Evolutionary conservation across 2,113 vertebrate genomes (phyloP).

Genomic region (Malurus melanocephalus): DNA sequence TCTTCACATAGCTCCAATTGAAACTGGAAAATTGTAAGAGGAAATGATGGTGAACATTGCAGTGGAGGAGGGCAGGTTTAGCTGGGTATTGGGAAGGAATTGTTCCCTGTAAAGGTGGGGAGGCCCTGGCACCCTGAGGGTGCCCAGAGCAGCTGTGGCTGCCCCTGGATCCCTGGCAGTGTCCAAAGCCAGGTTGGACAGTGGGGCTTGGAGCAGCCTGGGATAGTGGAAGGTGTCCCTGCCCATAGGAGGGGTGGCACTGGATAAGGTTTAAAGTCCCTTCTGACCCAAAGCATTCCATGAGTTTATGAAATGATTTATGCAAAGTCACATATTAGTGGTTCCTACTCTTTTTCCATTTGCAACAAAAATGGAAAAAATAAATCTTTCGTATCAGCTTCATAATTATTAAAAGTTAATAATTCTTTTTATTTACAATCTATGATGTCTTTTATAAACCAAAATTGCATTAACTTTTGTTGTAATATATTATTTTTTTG

Average conservation of each 20-base stretch:
- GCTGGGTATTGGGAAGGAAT: background rate
- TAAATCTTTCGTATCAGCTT: background rate
- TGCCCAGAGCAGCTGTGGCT: background rate
- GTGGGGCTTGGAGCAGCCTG: fast-evolving
- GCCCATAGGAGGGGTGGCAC: fast-evolving
- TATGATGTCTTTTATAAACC: background rate
- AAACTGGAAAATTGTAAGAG: background rate
- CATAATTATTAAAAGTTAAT: background rate
- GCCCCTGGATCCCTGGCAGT: background rate
- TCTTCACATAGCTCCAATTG: background rate
- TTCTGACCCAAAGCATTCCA: background rate
- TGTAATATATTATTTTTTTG: background rate
- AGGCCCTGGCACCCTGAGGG: background rate
- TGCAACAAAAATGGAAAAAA: background rate
- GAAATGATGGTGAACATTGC: background rate
- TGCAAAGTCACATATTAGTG: background rate
- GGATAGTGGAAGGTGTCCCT: fast-evolving
- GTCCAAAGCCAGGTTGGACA: background rate
- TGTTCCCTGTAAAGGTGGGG: background rate
- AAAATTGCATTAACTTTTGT: background rate
- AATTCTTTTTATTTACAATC: background rate
- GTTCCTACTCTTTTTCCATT: background rate
- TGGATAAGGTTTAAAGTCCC: no score
- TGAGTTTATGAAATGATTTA: background rate
- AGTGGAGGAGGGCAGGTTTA: background rate